Percentiles rank a stretch among this genome's conserved stretches.
Evolutionary conservation across 1,140 invertebrate species (phyloP).

Genomic region (Glossosoma conforme): DNA sequence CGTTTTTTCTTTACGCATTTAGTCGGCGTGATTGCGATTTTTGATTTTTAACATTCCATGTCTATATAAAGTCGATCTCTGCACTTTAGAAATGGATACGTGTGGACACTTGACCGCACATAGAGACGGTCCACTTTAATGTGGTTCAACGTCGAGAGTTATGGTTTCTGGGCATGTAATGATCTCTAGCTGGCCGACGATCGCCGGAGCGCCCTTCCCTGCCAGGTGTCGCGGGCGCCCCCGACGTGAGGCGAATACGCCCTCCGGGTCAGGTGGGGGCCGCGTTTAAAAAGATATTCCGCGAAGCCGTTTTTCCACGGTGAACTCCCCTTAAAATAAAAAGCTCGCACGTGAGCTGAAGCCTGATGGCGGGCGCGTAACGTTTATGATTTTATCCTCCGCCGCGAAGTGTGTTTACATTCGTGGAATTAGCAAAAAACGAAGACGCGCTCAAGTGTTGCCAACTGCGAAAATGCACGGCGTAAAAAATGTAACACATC

Average conservation of each 20-base stretch:
- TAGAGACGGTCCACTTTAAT: not conserved
- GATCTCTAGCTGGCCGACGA: not conserved
- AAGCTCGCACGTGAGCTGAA: conserved; percentile 1
- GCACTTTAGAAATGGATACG: too few species aligned
- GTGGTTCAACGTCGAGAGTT: not conserved
- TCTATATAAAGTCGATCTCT: too few species aligned
- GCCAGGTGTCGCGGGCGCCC: not conserved
- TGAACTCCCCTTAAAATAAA: conserved; percentile 3
- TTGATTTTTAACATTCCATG: too few species aligned
- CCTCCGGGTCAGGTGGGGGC: not conserved
- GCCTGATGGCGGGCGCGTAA: conserved; percentile 1
- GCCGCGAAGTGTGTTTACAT: too few species aligned
- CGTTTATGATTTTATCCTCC: not conserved
- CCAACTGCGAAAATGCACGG: not conserved
- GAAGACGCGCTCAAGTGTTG: not conserved
- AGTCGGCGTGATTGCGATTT: too few species aligned
- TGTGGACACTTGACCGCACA: conserved; percentile 1
- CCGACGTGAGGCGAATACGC: not conserved
- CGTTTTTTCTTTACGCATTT: too few species aligned
- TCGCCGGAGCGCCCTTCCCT: not conserved
- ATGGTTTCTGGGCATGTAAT: not conserved
- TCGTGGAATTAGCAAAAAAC: too few species aligned
- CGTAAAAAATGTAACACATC: not conserved
- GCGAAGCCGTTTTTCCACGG: conserved; percentile 1
- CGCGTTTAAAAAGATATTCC: conserved; percentile 3